phyloP scores from a whole-genome alignment of 2,888 invertebrate genomes.

The Tetragnatha montana region DNA sequence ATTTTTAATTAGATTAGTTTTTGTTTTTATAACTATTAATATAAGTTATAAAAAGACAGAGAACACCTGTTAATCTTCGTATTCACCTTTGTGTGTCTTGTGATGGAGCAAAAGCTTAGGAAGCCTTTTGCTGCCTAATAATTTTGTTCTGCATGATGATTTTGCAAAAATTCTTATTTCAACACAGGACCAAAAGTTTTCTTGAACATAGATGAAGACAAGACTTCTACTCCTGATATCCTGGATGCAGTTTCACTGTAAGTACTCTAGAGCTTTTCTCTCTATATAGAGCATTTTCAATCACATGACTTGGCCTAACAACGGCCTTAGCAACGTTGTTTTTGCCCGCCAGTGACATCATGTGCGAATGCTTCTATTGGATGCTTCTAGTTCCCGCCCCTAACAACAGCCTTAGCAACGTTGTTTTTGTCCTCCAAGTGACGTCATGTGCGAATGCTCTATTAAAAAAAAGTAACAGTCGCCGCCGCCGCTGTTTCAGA shows the following conservation, averaged over 20 bases:
- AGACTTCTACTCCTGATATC: constrained; percentile 48
- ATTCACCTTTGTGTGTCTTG: constrained; percentile 6
- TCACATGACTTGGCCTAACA: too few species aligned
- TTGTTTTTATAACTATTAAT: constrained; percentile 9
- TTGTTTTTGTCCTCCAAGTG: too few species aligned
- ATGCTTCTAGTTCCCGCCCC: too few species aligned
- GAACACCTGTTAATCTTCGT: background rate
- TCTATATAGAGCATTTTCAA: too few species aligned
- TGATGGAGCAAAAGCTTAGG: constrained; percentile 37
- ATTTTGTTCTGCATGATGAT: constrained; percentile 52
- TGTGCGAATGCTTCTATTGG: too few species aligned
- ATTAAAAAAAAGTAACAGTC: too few species aligned
- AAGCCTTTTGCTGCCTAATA: constrained; percentile 26
- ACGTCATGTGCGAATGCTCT: too few species aligned
- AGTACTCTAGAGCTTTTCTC: background rate
- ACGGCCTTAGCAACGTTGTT: too few species aligned
- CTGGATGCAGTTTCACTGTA: constrained; percentile 46
- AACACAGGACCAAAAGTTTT: constrained; percentile 51
- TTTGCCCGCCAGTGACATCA: too few species aligned
- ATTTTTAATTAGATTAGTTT: background rate
- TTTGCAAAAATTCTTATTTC: constrained; percentile 48
- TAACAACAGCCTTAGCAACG: too few species aligned
- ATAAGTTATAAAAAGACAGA: background rate
- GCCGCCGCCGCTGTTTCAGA: too few species aligned
- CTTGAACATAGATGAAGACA: constrained; percentile 52